Conservation (phyloP, 2,797 vertebrate species). For the Amblyopsis hoosieri region DNA sequence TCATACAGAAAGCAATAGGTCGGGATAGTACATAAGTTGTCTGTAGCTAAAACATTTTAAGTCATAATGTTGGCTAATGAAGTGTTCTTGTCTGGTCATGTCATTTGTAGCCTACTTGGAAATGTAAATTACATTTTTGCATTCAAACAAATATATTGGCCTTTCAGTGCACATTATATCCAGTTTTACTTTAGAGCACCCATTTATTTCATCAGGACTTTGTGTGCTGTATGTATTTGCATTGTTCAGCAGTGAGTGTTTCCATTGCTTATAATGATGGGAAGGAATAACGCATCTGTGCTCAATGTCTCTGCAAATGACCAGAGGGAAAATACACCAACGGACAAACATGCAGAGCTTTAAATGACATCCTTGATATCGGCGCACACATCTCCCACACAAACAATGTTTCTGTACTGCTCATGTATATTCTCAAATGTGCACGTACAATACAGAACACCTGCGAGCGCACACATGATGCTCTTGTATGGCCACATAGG, state of each 20-base stretch:
- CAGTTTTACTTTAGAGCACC: slow-evolving; percentile 20
- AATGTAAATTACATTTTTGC: slow-evolving; percentile 34
- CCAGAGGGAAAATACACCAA: not conserved
- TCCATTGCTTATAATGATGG: slow-evolving; percentile 23
- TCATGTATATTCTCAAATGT: not conserved
- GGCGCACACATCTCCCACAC: not conserved
- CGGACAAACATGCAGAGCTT: not conserved
- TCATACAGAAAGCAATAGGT: no score
- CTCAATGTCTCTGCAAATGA: slow-evolving; percentile 14
- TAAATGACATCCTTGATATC: no score
- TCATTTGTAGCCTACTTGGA: slow-evolving; percentile 9
- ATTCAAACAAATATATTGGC: slow-evolving; percentile 13
- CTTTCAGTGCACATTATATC: slow-evolving; percentile 3
- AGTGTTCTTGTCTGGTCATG: slow-evolving; percentile 22
- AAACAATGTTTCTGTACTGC: not conserved
- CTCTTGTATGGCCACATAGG: slow-evolving; percentile 12
- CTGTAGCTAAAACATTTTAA: no score
- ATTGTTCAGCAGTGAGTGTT: slow-evolving; percentile 1
- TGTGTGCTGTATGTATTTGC: slow-evolving; percentile 7
- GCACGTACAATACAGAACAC: slow-evolving; percentile 10
- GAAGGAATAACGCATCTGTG: slow-evolving; percentile 43
- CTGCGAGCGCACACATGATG: not conserved
- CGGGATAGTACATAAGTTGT: no score
- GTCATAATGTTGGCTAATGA: no score
- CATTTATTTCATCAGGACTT: slow-evolving; percentile 7